Conservation (phyloP, 2,113 vertebrate species). For the Oxyruncus cristatus region DNA sequence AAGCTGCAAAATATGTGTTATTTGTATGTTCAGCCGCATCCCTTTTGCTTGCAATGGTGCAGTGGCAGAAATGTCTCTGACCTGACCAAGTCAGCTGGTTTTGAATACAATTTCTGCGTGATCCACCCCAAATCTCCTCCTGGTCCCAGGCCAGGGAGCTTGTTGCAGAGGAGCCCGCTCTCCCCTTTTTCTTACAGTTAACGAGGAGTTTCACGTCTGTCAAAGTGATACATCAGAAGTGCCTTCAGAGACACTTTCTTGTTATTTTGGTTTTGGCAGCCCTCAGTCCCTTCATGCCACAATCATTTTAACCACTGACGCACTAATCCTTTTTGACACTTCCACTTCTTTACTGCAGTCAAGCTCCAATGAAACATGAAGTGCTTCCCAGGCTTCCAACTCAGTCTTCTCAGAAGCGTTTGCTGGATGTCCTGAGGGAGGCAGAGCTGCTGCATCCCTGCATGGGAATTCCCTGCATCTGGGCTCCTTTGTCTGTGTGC, state of each 20-base stretch:
- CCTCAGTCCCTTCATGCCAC: background rate
- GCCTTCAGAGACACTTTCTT: background rate
- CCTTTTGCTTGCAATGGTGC: background rate
- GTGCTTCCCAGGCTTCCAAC: background rate
- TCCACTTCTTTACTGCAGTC: background rate
- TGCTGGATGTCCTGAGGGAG: background rate
- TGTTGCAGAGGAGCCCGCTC: background rate
- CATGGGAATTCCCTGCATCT: background rate
- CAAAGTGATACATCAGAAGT: background rate
- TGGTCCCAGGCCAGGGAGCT: background rate
- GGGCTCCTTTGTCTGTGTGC: background rate
- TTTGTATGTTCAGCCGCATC: background rate
- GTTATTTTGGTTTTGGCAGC: constrained; percentile 6
- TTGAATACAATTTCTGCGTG: background rate
- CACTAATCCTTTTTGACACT: constrained; percentile 3
- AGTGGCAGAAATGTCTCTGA: fast-evolving
- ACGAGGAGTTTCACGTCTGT: background rate
- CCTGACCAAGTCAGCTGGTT: background rate
- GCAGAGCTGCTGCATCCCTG: background rate
- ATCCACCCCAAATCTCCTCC: background rate
- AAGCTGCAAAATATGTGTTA: background rate
- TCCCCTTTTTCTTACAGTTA: background rate
- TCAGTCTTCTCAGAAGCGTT: background rate
- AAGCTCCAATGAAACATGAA: background rate
- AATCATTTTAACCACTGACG: constrained; percentile 4